Base-by-base conservation (phyloP, 2,888 invertebrate genomes). In the Synergus umbraculus region DNA sequence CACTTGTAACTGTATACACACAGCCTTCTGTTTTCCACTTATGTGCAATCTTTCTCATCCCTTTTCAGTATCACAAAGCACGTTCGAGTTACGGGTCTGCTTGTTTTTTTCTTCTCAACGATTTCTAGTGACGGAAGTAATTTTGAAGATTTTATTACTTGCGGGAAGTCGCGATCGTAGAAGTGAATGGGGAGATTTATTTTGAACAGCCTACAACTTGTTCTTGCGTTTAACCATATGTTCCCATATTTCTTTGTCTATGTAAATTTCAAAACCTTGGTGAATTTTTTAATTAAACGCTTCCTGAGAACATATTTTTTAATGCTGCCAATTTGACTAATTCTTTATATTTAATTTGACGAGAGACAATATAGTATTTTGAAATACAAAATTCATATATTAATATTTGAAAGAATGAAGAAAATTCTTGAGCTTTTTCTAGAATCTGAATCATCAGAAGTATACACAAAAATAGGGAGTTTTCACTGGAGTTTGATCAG, bases 131-230 rank as follows among this genome's bases (percentile, higher is more conserved):
- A 73, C 69, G 69, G 69, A 73, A 73, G 69, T 73, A 73, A 49
- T 73, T 73, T 54, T 73, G 49, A 73, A 73, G 69, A 73, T 73
- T 73, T 73, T 73, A 73, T 73, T 73, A 73, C 69, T 73, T 73
- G 49, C 69, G 69, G 49, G 69, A 73, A 73, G 69, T 73, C 69
- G 29, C 69, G 29, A 49, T 54, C n/a, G 49, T 18, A 73, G 49
- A 73, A 73, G 54, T 54, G 49, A 73, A 73, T 54, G 49, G 54
- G 29, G 37, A 73, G 49, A 49, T 73, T 73, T 73, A 49, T 49
- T 73, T 54, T 4, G 69, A 73, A 67, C 69, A 54, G 69, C 37
- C 37, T 54, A 54, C 49, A 73, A 73, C 69, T 54, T 54, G 69
- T 49, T 73, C 37, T 22, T n/a, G 5, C 12, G 54, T 1, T 54